Conservation (phyloP, 1,140 invertebrate species). For the Lithobius niger region DNA sequence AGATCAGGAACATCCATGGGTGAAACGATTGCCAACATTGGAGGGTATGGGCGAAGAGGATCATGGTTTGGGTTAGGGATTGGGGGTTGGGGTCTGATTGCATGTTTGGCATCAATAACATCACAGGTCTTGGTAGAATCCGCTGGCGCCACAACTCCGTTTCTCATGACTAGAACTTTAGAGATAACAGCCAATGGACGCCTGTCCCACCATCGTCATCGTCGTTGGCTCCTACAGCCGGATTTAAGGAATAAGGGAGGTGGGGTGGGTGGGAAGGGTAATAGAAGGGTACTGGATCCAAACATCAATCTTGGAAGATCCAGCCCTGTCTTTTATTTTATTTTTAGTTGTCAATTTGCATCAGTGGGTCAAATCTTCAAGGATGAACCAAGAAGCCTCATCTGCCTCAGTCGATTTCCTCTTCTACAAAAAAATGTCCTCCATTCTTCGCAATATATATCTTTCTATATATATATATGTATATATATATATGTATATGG, state of each 20-base stretch:
- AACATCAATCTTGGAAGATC: background rate
- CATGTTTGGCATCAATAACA: slow-evolving; percentile 1
- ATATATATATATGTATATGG: background rate
- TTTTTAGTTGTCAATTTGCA: too few relatives aligned
- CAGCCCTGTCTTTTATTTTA: background rate
- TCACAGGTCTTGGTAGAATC: background rate
- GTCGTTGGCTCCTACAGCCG: background rate
- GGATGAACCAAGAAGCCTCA: too few relatives aligned
- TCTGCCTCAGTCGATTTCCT: too few relatives aligned
- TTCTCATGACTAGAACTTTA: background rate
- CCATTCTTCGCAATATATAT: background rate
- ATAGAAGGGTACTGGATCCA: background rate
- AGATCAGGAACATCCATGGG: slow-evolving; percentile 5
- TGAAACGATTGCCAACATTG: background rate
- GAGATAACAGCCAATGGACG: background rate
- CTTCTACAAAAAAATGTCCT: background rate
- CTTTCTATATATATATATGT: background rate
- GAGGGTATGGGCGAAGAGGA: background rate
- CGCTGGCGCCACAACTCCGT: background rate
- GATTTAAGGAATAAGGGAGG: background rate
- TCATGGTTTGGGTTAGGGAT: background rate
- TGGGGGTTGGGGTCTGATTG: background rate
- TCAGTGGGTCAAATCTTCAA: background rate
- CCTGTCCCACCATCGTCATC: background rate
- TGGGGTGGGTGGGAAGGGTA: background rate